Conservation (phyloP, 92 coral and sea anemone genomes). For the Porites rus region DNA sequence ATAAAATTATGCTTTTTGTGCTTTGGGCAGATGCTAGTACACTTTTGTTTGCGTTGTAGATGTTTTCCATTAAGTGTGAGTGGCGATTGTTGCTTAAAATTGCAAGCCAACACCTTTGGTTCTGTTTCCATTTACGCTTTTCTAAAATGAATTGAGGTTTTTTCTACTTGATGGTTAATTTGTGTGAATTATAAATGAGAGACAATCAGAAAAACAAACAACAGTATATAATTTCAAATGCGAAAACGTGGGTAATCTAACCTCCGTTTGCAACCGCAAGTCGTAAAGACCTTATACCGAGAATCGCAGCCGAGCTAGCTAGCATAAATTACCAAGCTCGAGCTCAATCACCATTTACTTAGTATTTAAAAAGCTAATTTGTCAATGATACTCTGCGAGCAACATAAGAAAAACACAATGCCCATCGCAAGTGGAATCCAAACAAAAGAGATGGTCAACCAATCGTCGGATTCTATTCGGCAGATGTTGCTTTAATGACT, state of each 20-base stretch:
- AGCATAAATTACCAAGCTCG: conserved; percentile 15
- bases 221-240: conserved; percentile 23
- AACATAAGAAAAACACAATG: conserved; percentile 30
- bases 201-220: conserved; percentile 35
- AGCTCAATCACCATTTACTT: conserved; percentile 23
- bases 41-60: neutral
- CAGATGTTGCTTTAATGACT: conserved; percentile 78
- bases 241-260: conserved; percentile 35
- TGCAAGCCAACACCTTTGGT: conserved; percentile 1
- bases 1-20: neutral
- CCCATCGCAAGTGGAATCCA: conserved; percentile 13
- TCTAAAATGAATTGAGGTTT: conserved; percentile 26
- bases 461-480: conserved; percentile 43
- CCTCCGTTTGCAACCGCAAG: neutral
- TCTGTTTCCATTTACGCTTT: conserved; percentile 1
- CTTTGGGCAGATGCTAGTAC: neutral
- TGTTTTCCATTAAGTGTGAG: neutral
- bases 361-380: conserved; percentile 44
- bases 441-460: conserved; percentile 57
- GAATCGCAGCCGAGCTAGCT: conserved; percentile 4
- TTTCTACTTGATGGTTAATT: conserved; percentile 39
- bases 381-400: conserved; percentile 27
- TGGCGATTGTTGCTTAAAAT: neutral
- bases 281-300: neutral
- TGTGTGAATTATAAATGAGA: conserved; percentile 50